Base-by-base conservation (phyloP, 2,888 invertebrate genomes). In the Glyphotaelius pellucidus region DNA sequence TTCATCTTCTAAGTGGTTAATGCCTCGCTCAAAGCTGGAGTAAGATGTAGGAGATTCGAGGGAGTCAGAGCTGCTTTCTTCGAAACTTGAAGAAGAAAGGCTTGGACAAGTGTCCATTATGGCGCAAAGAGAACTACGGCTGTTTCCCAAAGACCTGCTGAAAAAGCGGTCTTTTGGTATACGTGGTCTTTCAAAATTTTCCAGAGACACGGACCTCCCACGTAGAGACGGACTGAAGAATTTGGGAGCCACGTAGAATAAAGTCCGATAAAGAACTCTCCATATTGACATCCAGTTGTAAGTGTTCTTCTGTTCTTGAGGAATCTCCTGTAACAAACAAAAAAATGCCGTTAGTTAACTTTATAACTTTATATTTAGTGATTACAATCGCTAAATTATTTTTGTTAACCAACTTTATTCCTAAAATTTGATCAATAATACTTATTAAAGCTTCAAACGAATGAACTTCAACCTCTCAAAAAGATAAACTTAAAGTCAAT, bases 241-340 rank as follows among this genome's bases (percentile, higher is more conserved):
- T 81, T 89, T 93, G n/a, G 92, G 92, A 80, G 92, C 93, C 38
- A 93, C 92, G 84, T 93, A 93, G 38, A 93, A 91, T 25, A 93
- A 47, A 11, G 92, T 93, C 15, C 92, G 88, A 42, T 93, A 90
- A 25, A 93, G 90, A n/a, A 92, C 88, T 67, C 92, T 87, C 91
- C 92, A 93, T 67, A 93, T 91, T 12, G 92, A 92, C 84, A 87
- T 86, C 93, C 92, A 93, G 38, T 87, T 92, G 38, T 42, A 35
- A 0, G 85, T 79, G 84, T 91, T 92, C 12, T 91, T 91, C 30
- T 90, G 90, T 32, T 92, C 89, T 80, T 91, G 32, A 9, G 84
- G 31, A 14, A 88, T 79, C 35, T 93, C 92, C 93, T 93, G 93
- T 80, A 93, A 93, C 80, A 92, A 83, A 91, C 85, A 90, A 90